Conservation (phyloP, 2,888 invertebrate species). For the Gari tellinella region DNA sequence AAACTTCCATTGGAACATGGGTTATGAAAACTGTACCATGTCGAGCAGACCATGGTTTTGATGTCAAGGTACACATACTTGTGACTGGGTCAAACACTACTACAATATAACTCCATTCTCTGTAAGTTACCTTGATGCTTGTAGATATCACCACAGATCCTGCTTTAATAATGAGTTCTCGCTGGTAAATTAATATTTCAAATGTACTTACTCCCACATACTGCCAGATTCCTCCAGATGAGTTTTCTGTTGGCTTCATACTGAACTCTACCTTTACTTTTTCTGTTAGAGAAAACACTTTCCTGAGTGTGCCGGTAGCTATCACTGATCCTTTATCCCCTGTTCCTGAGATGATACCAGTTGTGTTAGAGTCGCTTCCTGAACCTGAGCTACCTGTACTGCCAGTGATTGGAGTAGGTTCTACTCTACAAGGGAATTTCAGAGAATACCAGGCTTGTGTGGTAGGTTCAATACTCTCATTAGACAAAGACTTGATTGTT, state of each 20-base stretch:
- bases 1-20: constrained; percentile 41
- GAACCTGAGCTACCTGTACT: too few relatives aligned
- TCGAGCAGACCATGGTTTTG: too few relatives aligned
- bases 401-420: too few relatives aligned
- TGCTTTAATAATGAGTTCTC: constrained; percentile 28
- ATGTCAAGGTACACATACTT: background rate
- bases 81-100: constrained; percentile 49
- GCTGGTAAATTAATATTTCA: constrained; percentile 26
- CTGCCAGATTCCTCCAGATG: constrained; percentile 38
- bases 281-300: constrained; percentile 20
- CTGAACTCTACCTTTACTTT: constrained; percentile 27
- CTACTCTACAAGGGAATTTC: background rate
- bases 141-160: constrained; percentile 29
- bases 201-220: constrained; percentile 40
- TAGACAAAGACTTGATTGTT: constrained; percentile 11
- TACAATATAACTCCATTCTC: constrained; percentile 54
- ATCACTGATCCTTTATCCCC: constrained; percentile 32
- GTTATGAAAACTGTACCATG: too few relatives aligned
- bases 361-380: background rate
- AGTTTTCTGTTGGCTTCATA: constrained; percentile 23
- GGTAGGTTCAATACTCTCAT: constrained; percentile 23
- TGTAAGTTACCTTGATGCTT: constrained; percentile 15
- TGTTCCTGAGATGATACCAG: background rate
- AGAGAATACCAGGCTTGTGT: constrained; percentile 29
- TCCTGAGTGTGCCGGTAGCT: constrained; percentile 14